Conservation (phyloP, 2,888 invertebrate genomes). For the Dolichomitus sp. region DNA sequence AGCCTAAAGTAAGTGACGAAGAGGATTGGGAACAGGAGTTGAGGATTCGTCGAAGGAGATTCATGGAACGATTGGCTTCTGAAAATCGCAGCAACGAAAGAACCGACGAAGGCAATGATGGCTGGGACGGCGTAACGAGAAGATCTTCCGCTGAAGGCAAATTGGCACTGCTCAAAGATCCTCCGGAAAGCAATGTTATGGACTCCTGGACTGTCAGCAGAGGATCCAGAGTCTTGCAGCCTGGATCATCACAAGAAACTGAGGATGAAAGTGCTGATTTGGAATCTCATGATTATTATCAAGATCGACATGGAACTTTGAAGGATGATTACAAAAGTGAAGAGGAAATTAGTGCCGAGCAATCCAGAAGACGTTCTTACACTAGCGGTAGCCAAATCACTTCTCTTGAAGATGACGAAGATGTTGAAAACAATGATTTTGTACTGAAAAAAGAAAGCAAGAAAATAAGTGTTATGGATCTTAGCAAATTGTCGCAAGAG, state of each 20-base stretch:
- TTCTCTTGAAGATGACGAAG: conserved; percentile 79
- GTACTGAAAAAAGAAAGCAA: conserved; percentile 78
- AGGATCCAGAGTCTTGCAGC: conserved; percentile 74
- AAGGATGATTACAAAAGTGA: conserved; percentile 58
- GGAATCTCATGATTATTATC: conserved; percentile 30
- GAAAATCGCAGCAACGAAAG: conserved; percentile 68
- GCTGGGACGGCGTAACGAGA: conserved; percentile 76
- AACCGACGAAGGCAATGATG: conserved; percentile 73
- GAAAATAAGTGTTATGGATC: conserved; percentile 80
- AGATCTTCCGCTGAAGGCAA: conserved; percentile 84
- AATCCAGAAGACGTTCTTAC: conserved; percentile 71
- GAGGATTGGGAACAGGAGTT: conserved; percentile 83
- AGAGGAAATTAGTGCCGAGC: conserved; percentile 73
- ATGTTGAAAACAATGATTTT: conserved; percentile 74
- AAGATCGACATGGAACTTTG: conserved; percentile 8
- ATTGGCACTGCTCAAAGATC: conserved; percentile 81
- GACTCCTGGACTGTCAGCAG: conserved; percentile 83
- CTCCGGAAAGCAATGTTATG: conserved; percentile 79
- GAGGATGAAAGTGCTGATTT: conserved; percentile 76
- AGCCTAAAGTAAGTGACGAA: conserved; percentile 80
- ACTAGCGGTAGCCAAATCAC: conserved; percentile 77
- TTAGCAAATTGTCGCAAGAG: conserved; percentile 78
- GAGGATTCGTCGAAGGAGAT: conserved; percentile 76
- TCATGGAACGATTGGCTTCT: conserved; percentile 74
- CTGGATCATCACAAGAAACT: conserved; percentile 81